Conservation (phyloP, 2,797 vertebrate genomes). For the Diplodus sargus region DNA sequence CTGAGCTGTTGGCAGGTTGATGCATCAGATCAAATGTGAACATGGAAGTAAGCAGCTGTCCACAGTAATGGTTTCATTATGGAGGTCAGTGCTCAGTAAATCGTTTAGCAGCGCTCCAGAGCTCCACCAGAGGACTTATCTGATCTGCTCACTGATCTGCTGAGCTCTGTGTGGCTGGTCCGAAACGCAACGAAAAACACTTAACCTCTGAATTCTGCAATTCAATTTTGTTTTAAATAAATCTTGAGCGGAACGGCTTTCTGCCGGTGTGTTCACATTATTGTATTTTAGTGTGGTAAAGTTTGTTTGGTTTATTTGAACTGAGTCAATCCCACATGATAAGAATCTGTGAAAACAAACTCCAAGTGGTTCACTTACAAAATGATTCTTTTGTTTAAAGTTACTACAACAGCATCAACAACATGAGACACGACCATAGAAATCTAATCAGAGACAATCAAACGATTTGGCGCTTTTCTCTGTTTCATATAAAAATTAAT, state of each 20-base stretch:
- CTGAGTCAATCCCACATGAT: too few species aligned
- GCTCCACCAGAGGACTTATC: slow-evolving; percentile 24
- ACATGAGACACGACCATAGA: too few species aligned
- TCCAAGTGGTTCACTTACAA: too few species aligned
- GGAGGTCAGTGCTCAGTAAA: slow-evolving; percentile 10
- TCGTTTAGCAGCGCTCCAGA: slow-evolving; percentile 34
- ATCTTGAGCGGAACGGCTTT: not conserved
- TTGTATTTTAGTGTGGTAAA: too few species aligned
- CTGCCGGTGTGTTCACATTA: too few species aligned
- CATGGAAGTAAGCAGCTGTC: not conserved
- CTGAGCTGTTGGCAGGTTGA: not conserved
- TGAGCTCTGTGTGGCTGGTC: not conserved
- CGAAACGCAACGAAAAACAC: not conserved
- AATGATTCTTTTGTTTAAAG: too few species aligned
- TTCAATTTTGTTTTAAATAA: not conserved
- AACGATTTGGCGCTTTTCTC: too few species aligned
- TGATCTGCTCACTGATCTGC: slow-evolving; percentile 17
- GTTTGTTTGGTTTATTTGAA: not conserved
- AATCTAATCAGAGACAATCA: too few species aligned
- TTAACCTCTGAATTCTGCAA: not conserved
- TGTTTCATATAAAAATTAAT: too few species aligned
- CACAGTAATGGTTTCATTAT: slow-evolving; percentile 23
- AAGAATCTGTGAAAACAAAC: too few species aligned
- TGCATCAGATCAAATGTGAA: slow-evolving; percentile 1
- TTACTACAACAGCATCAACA: too few species aligned